These are phyloP conservation scores for Tetramorium simillimum DNA, from an alignment of 1,140 invertebrate species.

Conservation along the genomic window DNA sequence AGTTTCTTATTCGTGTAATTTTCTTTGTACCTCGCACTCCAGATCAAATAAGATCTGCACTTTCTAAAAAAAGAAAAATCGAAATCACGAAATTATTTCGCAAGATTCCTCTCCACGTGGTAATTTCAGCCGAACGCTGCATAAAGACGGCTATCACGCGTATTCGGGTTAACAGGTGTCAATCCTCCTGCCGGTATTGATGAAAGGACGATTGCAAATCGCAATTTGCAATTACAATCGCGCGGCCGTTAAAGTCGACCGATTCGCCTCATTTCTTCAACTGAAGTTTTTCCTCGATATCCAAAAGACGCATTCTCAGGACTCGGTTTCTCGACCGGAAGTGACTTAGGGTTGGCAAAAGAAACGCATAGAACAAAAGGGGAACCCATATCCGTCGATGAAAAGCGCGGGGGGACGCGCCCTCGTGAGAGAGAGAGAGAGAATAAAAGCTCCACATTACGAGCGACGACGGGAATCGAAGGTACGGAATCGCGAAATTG, in stretches of 20 bases:
- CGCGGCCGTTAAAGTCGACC: neutral
- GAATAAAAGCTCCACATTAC: slow-evolving; percentile 6
- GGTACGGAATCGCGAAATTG: slow-evolving; percentile 39
- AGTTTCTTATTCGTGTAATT: neutral
- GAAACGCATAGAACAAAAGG: neutral
- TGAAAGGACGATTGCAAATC: neutral
- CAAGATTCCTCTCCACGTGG: neutral
- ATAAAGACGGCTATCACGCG: neutral
- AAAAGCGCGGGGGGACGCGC: slow-evolving; percentile 21
- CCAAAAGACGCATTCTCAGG: neutral
- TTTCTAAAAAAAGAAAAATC: neutral
- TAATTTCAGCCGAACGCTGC: neutral
- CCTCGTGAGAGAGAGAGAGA: neutral
- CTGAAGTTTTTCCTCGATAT: neutral
- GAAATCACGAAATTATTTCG: neutral
- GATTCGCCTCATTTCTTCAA: neutral
- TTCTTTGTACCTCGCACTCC: neutral
- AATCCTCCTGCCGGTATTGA: neutral
- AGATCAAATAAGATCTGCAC: neutral
- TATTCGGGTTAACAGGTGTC: slow-evolving; percentile 1
- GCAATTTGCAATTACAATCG: neutral
- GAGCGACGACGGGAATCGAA: slow-evolving; percentile 41
- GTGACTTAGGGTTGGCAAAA: neutral
- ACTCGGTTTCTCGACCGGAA: neutral
- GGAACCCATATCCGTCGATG: neutral